Percentiles rank a stretch among this genome's conserved stretches.
phyloP scores from a whole-genome alignment of 1,140 invertebrate species.

The Centruroides vittatus region DNA sequence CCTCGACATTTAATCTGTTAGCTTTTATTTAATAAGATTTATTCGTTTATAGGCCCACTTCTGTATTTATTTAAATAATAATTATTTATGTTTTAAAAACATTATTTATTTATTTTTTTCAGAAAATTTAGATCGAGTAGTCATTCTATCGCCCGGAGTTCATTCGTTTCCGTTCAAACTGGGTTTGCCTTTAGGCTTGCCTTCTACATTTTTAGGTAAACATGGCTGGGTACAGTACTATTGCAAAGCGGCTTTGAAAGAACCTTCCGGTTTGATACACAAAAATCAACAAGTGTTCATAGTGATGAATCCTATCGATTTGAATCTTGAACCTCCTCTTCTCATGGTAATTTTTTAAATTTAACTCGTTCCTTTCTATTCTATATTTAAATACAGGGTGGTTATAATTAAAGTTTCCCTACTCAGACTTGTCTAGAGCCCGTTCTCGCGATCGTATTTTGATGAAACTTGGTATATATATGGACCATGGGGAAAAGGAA shows the following conservation, averaged over 20 bases:
- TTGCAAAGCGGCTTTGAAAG: constrained; percentile 76
- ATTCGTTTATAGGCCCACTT: no score
- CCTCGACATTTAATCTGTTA: no score
- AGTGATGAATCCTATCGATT: constrained; percentile 88
- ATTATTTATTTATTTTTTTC: background rate
- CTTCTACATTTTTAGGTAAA: constrained; percentile 83
- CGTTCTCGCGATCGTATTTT: no score
- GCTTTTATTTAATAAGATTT: no score
- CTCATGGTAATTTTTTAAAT: constrained; percentile 51
- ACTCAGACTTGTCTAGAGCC: no score
- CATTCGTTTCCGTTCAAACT: constrained; percentile 92
- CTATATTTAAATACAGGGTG: background rate
- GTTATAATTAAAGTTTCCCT: no score
- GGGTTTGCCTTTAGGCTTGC: constrained; percentile 71
- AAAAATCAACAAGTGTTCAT: constrained; percentile 95
- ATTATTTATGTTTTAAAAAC: no score
- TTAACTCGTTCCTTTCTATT: background rate
- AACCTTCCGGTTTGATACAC: constrained; percentile 76
- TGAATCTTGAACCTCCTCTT: constrained; percentile 77
- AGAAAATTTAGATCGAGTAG: constrained; percentile 9
- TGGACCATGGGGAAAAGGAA: no score
- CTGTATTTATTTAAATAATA: no score
- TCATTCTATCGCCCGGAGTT: constrained; percentile 73
- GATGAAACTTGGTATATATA: no score
- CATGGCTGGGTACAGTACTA: constrained; percentile 94